A percentile compares a stretch with the other conserved stretches of the same genome.
Conservation (phyloP, 2,797 vertebrate genomes). For the Valencia hispanica region DNA sequence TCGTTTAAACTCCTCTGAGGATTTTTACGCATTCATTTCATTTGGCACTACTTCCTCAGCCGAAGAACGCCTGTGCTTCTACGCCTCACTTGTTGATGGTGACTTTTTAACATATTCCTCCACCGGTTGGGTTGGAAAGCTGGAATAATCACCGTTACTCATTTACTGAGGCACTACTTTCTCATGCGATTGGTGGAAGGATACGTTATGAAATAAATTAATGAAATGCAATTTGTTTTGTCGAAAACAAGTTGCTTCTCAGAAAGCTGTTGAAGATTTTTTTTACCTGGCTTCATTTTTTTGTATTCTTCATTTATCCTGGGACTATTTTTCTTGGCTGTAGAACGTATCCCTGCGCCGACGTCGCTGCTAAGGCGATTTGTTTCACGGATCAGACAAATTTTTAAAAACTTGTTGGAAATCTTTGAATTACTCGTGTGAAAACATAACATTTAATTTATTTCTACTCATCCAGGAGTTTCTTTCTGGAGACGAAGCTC, state of each 20-base stretch:
- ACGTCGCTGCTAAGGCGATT: not conserved
- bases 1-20: too few relatives aligned
- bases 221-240: not conserved
- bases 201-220: not conserved
- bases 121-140: not conserved
- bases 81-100: not conserved
- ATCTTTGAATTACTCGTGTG: not conserved
- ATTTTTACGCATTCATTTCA: not conserved
- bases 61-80: not conserved
- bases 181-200: not conserved
- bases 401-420: not conserved
- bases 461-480: not conserved
- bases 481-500: not conserved
- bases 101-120: not conserved
- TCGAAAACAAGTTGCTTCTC: not conserved
- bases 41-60: not conserved
- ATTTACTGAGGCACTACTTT: not conserved
- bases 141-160: not conserved
- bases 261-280: not conserved
- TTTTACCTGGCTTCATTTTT: not conserved
- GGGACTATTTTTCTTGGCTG: not conserved
- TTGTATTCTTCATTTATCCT: too few relatives aligned
- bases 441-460: not conserved
- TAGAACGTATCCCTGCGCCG: not conserved
- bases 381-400: too few relatives aligned